phyloP scores from a whole-genome alignment of 2,888 invertebrate species.

The Cheilosia variabilis region DNA sequence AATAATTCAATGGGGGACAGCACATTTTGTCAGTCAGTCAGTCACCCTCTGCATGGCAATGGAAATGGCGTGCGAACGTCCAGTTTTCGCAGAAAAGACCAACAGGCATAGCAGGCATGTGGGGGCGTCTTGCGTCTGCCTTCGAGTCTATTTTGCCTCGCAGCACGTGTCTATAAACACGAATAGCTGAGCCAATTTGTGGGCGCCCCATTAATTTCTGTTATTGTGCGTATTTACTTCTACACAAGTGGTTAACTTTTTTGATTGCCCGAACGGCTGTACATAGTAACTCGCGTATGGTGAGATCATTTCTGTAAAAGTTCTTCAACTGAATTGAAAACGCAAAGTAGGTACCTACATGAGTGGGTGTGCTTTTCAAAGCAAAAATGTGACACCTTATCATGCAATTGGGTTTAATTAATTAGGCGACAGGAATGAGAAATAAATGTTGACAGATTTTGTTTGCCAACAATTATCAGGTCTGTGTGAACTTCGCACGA shows the following conservation, averaged over 20 bases:
- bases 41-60: constrained; percentile 30
- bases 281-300: background rate
- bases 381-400: background rate
- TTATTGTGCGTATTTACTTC: constrained; percentile 3
- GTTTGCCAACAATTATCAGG: constrained; percentile 14
- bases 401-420: constrained; percentile 1
- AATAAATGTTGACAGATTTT: constrained; percentile 5
- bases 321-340: background rate
- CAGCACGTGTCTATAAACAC: constrained; percentile 22
- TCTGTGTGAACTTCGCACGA: background rate
- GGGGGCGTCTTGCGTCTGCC: background rate
- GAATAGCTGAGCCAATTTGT: background rate
- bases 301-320: constrained; percentile 19
- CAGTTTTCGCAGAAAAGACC: background rate
- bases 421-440: background rate
- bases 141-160: constrained; percentile 5
- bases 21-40: constrained; percentile 39
- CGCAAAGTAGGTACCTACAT: background rate
- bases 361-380: background rate
- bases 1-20: constrained; percentile 10
- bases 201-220: background rate
- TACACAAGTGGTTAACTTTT: background rate
- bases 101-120: background rate
- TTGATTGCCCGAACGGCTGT: background rate
- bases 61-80: constrained; percentile 8